Conservation (phyloP, 2,113 vertebrate genomes). For the Carassius auratus region DNA sequence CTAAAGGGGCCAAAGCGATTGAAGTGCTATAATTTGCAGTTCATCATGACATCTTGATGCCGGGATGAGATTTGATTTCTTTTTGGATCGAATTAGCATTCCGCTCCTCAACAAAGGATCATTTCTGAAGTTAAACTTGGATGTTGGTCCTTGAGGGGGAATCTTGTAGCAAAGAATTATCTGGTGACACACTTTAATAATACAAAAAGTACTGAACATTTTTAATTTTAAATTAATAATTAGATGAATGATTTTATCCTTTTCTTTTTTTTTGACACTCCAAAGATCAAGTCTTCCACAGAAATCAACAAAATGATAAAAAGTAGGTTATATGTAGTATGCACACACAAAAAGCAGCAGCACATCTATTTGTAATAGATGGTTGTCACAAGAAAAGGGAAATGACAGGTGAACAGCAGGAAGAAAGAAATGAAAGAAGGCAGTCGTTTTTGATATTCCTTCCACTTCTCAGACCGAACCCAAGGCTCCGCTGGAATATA, state of each 20-base stretch:
- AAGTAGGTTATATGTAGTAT: neutral
- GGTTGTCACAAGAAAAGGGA: neutral
- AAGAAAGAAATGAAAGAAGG: neutral
- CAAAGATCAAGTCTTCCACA: neutral
- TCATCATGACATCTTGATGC: neutral
- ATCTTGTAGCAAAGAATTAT: neutral
- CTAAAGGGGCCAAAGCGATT: neutral
- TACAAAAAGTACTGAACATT: neutral
- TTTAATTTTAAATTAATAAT: neutral
- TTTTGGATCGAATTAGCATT: neutral
- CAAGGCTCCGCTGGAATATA: neutral
- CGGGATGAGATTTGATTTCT: neutral
- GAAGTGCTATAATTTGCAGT: neutral
- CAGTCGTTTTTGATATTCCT: neutral
- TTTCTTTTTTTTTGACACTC: neutral
- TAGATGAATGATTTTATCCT: neutral
- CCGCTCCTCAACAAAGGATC: neutral
- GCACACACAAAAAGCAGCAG: neutral
- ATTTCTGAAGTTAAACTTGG: slow-evolving; percentile 11
- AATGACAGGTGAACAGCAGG: neutral
- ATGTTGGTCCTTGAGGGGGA: slow-evolving; percentile 17
- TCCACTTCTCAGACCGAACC: neutral
- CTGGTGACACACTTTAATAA: slow-evolving; percentile 19
- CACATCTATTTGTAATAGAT: neutral
- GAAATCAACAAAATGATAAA: neutral